A percentile compares a stretch with the other conserved stretches of the same genome.
These are phyloP conservation scores for Naso thynnoides DNA, from an alignment of 2,797 vertebrate species.

Conservation along the genomic window DNA sequence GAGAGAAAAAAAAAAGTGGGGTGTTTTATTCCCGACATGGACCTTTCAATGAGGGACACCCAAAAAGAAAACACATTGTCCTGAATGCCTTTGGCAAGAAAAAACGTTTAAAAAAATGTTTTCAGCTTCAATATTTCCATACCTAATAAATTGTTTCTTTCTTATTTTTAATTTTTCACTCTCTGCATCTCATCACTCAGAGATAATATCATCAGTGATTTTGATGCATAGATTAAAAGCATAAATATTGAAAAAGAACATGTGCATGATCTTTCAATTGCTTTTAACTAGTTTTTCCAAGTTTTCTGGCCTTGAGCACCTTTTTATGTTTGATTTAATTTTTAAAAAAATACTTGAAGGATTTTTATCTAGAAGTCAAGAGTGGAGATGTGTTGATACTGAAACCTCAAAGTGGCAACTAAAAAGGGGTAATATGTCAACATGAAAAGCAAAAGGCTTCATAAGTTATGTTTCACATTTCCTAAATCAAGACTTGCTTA, in stretches of 20 bases:
- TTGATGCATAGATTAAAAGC: constrained; percentile 38
- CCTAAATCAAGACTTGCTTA: neutral
- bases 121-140: constrained; percentile 41
- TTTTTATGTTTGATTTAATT: constrained; percentile 32
- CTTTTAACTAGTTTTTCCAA: constrained; percentile 21
- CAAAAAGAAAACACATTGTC: constrained; percentile 27
- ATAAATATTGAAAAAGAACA: constrained; percentile 20
- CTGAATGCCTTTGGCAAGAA: constrained; percentile 29
- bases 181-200: constrained; percentile 39
- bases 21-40: too few relatives aligned
- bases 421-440: constrained; percentile 1
- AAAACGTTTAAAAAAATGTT: constrained; percentile 1
- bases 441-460: constrained; percentile 1
- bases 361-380: constrained; percentile 11
- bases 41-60: constrained; percentile 32
- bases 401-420: neutral
- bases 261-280: constrained; percentile 8
- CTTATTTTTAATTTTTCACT: constrained; percentile 47
- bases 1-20: neutral
- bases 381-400: constrained; percentile 8
- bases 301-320: constrained; percentile 26
- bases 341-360: neutral
- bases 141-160: constrained; percentile 45
- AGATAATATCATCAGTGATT: constrained; percentile 54
- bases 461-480: neutral